phyloP scores from a whole-genome alignment of 1,140 invertebrate genomes.

The Rhopalosiphum maidis region DNA sequence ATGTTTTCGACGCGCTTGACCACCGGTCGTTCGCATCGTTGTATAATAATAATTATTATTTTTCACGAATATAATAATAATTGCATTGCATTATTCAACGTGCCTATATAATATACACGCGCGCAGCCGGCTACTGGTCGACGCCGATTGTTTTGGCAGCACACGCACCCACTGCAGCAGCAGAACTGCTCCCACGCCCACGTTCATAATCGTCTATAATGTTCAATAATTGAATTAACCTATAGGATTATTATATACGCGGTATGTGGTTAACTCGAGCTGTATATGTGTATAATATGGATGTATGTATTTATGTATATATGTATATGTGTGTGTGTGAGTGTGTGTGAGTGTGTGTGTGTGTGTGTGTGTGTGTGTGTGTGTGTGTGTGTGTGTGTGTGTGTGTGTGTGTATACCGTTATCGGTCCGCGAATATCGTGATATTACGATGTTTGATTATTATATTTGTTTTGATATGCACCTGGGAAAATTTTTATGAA shows the following conservation, averaged over 20 bases:
- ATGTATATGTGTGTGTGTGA: neutral
- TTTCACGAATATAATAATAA: conserved; percentile 4
- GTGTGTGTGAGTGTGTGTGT: neutral
- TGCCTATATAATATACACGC: neutral
- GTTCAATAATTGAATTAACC: conserved; percentile 16
- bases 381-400: neutral
- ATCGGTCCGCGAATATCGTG: neutral
- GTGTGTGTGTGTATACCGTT: neutral
- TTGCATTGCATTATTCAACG: neutral
- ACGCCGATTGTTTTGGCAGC: neutral
- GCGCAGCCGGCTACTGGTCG: neutral
- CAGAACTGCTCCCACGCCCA: neutral
- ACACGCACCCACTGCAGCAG: neutral
- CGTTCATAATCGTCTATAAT: neutral
- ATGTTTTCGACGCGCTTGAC: neutral
- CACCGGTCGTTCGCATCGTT: neutral
- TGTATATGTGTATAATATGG: neutral
- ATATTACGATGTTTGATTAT: conserved; percentile 13
- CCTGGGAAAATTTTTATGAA: conserved; percentile 28
- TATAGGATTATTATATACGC: neutral
- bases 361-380: neutral
- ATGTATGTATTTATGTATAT: neutral
- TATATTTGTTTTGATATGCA: neutral
- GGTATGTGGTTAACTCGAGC: neutral
- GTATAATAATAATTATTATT: neutral